These are phyloP conservation scores for Mirza zaza DNA, from an alignment of 2,113 vertebrate species.

Conservation along the genomic window DNA sequence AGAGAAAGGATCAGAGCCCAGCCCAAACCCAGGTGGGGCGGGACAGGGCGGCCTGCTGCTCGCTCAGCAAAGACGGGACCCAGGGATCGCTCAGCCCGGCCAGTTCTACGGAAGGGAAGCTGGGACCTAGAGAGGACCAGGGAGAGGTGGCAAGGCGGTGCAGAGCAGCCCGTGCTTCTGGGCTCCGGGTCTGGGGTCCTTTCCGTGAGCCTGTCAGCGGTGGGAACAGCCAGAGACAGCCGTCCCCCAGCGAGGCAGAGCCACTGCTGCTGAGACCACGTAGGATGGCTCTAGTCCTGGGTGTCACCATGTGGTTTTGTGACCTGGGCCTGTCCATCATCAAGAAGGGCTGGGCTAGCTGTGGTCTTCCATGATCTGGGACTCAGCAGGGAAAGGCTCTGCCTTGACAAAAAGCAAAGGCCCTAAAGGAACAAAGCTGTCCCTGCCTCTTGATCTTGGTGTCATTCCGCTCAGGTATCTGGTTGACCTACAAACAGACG, in stretches of 20 bases:
- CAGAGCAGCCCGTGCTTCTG: neutral
- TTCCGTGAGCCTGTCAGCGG: neutral
- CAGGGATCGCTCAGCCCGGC: neutral
- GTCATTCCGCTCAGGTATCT: neutral
- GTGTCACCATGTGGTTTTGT: neutral
- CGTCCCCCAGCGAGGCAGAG: accelerated
- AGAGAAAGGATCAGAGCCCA: conserved; percentile 48
- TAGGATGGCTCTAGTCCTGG: neutral
- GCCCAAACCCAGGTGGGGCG: accelerated
- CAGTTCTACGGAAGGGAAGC: neutral
- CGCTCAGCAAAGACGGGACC: neutral
- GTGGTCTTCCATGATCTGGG: neutral
- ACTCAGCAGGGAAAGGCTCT: neutral
- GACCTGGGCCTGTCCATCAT: neutral
- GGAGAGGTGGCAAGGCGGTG: too few relatives aligned
- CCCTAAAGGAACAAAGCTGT: neutral
- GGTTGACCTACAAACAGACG: neutral
- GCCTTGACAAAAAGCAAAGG: neutral
- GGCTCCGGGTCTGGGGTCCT: neutral
- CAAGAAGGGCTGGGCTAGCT: neutral
- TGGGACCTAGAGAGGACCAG: neutral
- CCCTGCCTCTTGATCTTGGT: neutral
- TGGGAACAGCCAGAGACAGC: neutral
- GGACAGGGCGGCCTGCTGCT: neutral
- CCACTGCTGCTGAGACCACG: neutral